These are phyloP conservation scores for Platanista minor DNA, from an alignment of 2,113 vertebrate genomes.

Conservation along the genomic window DNA sequence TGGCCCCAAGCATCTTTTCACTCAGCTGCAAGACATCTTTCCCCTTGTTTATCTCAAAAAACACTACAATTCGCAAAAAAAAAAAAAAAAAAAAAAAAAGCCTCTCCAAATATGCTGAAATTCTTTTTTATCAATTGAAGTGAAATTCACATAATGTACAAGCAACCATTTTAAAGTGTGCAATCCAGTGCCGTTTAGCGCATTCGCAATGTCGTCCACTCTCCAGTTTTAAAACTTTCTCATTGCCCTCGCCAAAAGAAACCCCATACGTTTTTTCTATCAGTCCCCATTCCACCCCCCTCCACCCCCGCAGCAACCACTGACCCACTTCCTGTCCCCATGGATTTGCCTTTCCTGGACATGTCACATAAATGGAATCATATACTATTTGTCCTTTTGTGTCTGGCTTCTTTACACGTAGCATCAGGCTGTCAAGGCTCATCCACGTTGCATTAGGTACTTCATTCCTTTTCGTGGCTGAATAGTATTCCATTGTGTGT, in stretches of 20 bases:
- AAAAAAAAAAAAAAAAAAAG: not conserved
- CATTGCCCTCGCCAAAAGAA: not conserved
- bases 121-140: not conserved
- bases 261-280: fast-evolving
- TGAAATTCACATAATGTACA: not conserved
- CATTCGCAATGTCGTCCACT: not conserved
- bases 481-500: fast-evolving
- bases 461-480: not conserved
- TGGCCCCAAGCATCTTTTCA: not conserved
- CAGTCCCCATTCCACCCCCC: fast-evolving
- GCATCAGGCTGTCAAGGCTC: not conserved
- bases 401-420: too few relatives aligned
- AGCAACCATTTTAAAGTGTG: not conserved
- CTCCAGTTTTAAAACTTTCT: not conserved
- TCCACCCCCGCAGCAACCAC: not conserved
- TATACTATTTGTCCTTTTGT: fast-evolving
- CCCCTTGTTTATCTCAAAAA: not conserved
- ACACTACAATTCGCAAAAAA: not conserved
- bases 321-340: fast-evolving
- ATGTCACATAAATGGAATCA: fast-evolving
- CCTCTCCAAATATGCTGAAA: not conserved
- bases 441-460: fast-evolving
- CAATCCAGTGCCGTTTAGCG: not conserved
- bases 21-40: not conserved
- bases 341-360: not conserved